Conservation (phyloP, 2,888 invertebrate genomes). For the Tolmerus cingulatus region DNA sequence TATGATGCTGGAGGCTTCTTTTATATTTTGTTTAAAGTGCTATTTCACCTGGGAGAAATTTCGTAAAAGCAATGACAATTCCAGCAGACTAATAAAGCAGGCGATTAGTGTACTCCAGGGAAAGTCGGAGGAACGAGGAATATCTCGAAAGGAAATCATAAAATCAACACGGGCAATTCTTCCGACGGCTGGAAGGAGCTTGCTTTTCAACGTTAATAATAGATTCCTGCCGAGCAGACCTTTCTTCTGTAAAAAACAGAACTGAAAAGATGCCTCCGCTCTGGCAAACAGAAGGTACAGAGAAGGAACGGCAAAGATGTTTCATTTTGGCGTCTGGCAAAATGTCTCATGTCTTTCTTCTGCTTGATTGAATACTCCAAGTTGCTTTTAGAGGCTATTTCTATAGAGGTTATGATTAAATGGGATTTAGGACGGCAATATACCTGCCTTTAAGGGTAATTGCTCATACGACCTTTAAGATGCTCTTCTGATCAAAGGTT, state of each 20-base stretch:
- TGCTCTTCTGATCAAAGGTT: neutral
- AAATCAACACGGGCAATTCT: neutral
- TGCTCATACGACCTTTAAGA: neutral
- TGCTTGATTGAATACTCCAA: neutral
- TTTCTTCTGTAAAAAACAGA: neutral
- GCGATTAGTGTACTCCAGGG: neutral
- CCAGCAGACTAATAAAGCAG: neutral
- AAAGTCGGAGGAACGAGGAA: neutral
- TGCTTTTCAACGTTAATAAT: neutral
- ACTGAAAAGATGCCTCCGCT: neutral
- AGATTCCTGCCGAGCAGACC: neutral
- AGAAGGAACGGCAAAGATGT: neutral
- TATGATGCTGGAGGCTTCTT: neutral
- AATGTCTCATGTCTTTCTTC: neutral
- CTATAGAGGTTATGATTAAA: neutral
- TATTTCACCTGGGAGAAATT: neutral
- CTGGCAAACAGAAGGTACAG: neutral
- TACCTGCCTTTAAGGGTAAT: neutral
- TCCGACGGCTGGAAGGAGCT: neutral
- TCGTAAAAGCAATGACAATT: neutral
- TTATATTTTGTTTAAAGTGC: neutral
- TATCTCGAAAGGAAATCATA: neutral
- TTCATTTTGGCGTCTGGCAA: neutral
- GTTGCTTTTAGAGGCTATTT: neutral
- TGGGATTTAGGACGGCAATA: neutral